Percentiles rank a stretch among this genome's conserved stretches.
phyloP scores from a whole-genome alignment of 64 coral and sea anemone genomes.

The Acropora tenuis region DNA sequence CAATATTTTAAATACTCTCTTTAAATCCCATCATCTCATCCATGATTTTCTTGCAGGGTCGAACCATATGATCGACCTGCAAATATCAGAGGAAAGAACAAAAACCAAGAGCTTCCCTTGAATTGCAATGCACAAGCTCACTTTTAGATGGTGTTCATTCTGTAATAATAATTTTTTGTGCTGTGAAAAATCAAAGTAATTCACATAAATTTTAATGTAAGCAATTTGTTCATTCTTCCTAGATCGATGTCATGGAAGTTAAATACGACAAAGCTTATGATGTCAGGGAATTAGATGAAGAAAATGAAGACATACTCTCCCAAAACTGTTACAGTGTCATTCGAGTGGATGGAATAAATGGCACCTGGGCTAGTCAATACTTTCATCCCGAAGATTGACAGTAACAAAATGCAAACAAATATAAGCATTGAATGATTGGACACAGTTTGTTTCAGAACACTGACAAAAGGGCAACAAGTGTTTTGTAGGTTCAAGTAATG shows the following conservation, averaged over 20 bases:
- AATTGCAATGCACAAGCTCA: neutral
- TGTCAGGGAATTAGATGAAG: conserved; percentile 65
- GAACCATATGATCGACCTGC: no score
- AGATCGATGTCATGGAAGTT: conserved; percentile 93
- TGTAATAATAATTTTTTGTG: neutral
- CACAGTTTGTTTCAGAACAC: neutral
- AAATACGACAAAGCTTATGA: conserved; percentile 94
- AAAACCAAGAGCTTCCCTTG: no score
- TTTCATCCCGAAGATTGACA: conserved; percentile 86
- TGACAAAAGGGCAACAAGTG: neutral
- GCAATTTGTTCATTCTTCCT: neutral
- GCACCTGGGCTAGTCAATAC: conserved; percentile 86
- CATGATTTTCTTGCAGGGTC: no score
- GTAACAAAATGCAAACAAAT: neutral
- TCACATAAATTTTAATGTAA: neutral
- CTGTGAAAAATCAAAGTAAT: neutral
- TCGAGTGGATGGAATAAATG: conserved; percentile 74
- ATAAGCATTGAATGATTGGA: neutral
- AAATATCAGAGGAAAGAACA: no score
- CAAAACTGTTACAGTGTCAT: conserved; percentile 78
- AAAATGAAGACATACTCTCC: conserved; percentile 64
- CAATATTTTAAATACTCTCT: no score
- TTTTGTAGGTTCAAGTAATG: neutral
- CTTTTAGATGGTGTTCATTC: no score
- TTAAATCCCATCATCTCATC: no score